Base-by-base conservation (phyloP, 2,113 vertebrate species). In the Junco hyemalis region DNA sequence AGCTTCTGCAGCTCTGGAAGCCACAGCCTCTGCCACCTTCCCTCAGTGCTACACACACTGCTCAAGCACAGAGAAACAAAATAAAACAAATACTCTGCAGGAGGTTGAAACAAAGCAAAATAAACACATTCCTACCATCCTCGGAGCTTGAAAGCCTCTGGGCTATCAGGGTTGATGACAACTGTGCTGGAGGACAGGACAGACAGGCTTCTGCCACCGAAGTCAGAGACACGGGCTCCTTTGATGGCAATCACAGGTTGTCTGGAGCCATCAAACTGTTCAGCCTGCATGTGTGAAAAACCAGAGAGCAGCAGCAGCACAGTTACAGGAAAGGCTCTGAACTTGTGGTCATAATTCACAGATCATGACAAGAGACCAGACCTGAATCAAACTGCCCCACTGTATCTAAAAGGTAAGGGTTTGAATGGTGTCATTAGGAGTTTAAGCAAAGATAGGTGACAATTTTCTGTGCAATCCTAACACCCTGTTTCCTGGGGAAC, bases 241-340 rank as follows among this genome's bases (percentile, higher is more conserved):
- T 99, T 99, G 90, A 99, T 98, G 82, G 99, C 99, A 87, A 99
- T 10, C 85, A 99, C 97, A 15, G 99, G 99, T 87, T 99, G 98
- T 83, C 98, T 98, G 20, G 98, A 98, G n/a, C 99, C 99, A 69
- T 99, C 99, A 96, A 99, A 99, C 77, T 96, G 98, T 92, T 99
- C 99, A 56, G 99, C 99, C 99, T 99, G 80, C 33, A 83, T 6
- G 74, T 86, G 95, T 84, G 84, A 92, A 84, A 80, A 96, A 81
- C 68, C 54, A 95, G 36, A 95, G 92, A 80, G 88, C 8, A 29
- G 71, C 66, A 91, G 71, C 31, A 85, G 71, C 65, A 64, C 0
- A 22, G 3, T 51, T 71, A 60, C n/a, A 71, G 57, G 17, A 53
- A 59, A 87, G 57, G 70, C 38, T 84, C 36, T 54, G 73, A 89